Percentiles rank a stretch among this genome's conserved stretches.
Conservation (phyloP, 2,888 invertebrate species). For the Priapulus caudatus region DNA sequence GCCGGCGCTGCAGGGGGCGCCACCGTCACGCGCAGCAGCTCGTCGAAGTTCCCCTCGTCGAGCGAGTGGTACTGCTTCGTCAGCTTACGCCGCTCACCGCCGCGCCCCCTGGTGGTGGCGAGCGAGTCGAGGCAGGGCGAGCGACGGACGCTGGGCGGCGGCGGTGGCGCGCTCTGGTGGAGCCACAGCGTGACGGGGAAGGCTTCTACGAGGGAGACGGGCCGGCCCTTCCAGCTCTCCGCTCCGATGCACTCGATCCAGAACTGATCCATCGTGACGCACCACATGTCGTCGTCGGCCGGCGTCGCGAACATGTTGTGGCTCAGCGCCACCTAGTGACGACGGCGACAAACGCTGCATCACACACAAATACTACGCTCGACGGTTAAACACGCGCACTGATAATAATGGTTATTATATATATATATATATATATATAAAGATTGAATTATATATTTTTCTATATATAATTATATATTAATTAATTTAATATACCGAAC, state of each 20-base stretch:
- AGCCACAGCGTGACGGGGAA: slow-evolving; percentile 3
- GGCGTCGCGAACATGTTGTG: background rate
- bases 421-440: too few relatives aligned
- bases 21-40: too few relatives aligned
- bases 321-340: too few relatives aligned
- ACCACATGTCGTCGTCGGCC: background rate
- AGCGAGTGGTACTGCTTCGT: background rate
- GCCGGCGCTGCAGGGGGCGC: too few relatives aligned
- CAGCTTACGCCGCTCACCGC: background rate
- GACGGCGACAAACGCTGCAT: too few relatives aligned
- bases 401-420: too few relatives aligned
- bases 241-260: background rate
- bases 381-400: too few relatives aligned
- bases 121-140: background rate
- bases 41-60: background rate
- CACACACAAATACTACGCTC: too few relatives aligned
- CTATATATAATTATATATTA: too few relatives aligned
- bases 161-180: background rate
- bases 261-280: background rate
- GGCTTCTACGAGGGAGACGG: background rate
- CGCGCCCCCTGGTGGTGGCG: background rate
- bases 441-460: too few relatives aligned
- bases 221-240: background rate
- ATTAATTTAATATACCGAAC: too few relatives aligned
- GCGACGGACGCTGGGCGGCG: background rate